phyloP scores from a whole-genome alignment of 2,113 vertebrate species.

The Coturnix japonica region DNA sequence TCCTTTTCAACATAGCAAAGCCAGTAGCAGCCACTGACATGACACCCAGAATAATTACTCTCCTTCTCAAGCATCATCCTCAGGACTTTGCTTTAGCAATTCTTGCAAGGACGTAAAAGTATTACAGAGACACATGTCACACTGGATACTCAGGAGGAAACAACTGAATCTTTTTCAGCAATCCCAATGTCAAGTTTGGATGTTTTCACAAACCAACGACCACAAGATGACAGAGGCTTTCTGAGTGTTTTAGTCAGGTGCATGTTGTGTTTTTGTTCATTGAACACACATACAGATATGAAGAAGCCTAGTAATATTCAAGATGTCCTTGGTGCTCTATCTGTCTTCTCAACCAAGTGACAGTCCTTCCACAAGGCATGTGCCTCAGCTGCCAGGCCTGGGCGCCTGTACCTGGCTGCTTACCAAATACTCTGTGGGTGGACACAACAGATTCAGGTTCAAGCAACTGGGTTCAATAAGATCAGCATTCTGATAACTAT shows the following conservation, averaged over 20 bases:
- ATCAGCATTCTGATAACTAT: neutral
- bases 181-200: neutral
- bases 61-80: neutral
- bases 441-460: neutral
- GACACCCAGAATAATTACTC: neutral
- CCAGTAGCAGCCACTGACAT: neutral
- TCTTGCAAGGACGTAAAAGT: neutral
- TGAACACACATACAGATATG: neutral
- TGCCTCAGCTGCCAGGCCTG: neutral
- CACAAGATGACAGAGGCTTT: neutral
- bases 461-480: neutral
- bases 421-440: neutral
- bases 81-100: neutral
- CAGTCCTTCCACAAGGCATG: neutral
- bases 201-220: neutral
- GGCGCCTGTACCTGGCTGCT: neutral
- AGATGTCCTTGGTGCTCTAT: neutral
- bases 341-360: neutral
- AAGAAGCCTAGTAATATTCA: neutral
- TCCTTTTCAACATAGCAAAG: neutral
- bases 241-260: neutral
- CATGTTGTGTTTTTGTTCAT: neutral
- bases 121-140: neutral
- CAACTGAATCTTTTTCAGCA: neutral
- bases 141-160: neutral